Percentiles rank a stretch among this genome's conserved stretches.
These are phyloP conservation scores for Dasyprocta punctata DNA, from an alignment of 2,113 vertebrate genomes.

Conservation along the genomic window DNA sequence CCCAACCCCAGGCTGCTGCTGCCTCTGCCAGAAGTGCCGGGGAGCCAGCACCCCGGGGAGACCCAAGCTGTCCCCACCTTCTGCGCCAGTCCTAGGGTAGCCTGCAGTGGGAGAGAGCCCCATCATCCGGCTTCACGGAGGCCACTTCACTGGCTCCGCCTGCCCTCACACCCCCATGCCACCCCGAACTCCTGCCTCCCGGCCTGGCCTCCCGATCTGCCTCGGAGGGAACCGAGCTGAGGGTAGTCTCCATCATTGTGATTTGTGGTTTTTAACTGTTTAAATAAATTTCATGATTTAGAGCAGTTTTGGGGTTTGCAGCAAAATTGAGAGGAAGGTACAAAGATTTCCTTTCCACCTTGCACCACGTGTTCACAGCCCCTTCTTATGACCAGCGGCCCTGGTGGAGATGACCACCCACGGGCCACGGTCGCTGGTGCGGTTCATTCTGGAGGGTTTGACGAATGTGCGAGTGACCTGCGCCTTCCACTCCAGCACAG, in stretches of 20 bases:
- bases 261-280: neutral
- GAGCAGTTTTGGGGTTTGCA: neutral
- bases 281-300: neutral
- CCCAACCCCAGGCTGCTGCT: neutral
- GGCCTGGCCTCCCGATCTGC: neutral
- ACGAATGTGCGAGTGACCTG: neutral
- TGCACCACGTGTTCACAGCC: neutral
- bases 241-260: neutral
- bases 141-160: neutral
- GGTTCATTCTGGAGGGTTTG: neutral
- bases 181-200: neutral
- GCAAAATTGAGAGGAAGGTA: neutral
- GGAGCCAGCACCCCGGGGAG: neutral
- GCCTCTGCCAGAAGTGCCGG: neutral
- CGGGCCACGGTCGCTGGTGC: neutral
- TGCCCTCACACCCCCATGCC: no score
- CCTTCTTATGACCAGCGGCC: neutral
- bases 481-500: neutral
- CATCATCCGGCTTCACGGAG: neutral
- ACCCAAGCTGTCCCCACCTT: neutral
- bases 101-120: neutral
- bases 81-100: neutral
- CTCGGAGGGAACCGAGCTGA: neutral
- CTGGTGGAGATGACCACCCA: neutral
- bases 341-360: neutral